Evolutionary conservation across 2,113 vertebrate genomes (phyloP), one percentile per base, ranked within the genome.

Genomic region (Heliornis fulica): DNA sequence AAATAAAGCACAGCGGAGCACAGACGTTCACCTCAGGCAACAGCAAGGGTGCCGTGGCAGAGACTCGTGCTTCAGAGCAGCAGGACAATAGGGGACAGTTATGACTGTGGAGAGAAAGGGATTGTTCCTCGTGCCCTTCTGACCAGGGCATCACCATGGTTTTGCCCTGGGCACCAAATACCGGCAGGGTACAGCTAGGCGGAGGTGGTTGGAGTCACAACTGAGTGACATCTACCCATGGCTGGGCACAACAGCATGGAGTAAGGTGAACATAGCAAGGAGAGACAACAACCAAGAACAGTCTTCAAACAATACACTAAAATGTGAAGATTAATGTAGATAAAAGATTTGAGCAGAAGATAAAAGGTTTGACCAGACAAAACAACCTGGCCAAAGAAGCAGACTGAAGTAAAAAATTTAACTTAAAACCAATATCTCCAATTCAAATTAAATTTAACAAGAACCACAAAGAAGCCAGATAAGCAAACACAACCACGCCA

Each of bases 11-110:
- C 46, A 38, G 19, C 1, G 0, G 29, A 93, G 57, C 20, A 12
- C 48, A 40, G 56, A 89, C 13, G 3, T 54, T 59, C 5, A 71
- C 43, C 64, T 60, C 21, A 3, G 60, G 76, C 79, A 90, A 56
- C 57, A 74, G 60, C 26, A 61, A 70, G 60, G 76, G 51, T 60
- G 61, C 38, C 29, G 34, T 21, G 19, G 53, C 0, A 0, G 23
- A 69, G 48, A 36, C 57, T 13, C 0, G 0, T 0, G 5, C 6
- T 13, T 66, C 61, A 40, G 51, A 79, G 50, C 28, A 83, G 38
- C 51, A 48, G 26, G 60, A 66, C 20, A 29, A 48, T 50, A 26
- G 4, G 1, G 18, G 70, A 57, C 1, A 53, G 45, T 13, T 57
- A 50, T 15, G 15, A 46, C 0, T 22, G 19, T 6, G 40, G 41